These are phyloP conservation scores for Vultur gryphus DNA, from an alignment of 2,797 vertebrate genomes.

Conservation along the genomic window DNA sequence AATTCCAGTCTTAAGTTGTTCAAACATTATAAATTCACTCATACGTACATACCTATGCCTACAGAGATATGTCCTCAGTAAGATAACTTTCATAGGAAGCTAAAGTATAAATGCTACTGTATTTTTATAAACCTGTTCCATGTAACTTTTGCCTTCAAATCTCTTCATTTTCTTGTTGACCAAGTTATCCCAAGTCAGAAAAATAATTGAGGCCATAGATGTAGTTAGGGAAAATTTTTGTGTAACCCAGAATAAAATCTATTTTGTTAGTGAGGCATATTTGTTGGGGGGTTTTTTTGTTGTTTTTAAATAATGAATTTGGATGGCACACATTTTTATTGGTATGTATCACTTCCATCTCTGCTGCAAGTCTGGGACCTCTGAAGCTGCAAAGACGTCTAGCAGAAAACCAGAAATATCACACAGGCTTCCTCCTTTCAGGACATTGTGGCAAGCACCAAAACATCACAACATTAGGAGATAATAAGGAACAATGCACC, in stretches of 20 bases:
- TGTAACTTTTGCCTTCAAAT: not conserved
- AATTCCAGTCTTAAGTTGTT: not conserved
- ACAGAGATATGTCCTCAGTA: not conserved
- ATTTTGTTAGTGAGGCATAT: not conserved
- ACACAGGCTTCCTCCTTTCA: not conserved
- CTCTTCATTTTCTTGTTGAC: not conserved
- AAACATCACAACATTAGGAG: not conserved
- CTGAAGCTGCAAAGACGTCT: not conserved
- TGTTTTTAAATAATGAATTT: not conserved
- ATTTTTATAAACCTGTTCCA: not conserved
- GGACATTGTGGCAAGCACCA: not conserved
- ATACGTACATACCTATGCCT: not conserved
- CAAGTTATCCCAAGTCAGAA: not conserved
- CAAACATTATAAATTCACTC: not conserved
- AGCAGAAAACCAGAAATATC: not conserved
- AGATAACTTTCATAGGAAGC: not conserved
- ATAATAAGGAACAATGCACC: not conserved
- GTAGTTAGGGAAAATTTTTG: not conserved
- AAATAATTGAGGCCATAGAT: not conserved
- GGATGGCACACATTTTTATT: not conserved
- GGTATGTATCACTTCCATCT: fast-evolving
- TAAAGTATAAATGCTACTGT: not conserved
- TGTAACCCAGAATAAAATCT: not conserved
- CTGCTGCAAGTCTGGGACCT: not conserved
- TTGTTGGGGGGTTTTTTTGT: fast-evolving